Percentiles rank a stretch among this genome's conserved stretches.
These are phyloP conservation scores for Blastobasis lacticolella DNA, from an alignment of 2,888 invertebrate species.

Conservation along the genomic window DNA sequence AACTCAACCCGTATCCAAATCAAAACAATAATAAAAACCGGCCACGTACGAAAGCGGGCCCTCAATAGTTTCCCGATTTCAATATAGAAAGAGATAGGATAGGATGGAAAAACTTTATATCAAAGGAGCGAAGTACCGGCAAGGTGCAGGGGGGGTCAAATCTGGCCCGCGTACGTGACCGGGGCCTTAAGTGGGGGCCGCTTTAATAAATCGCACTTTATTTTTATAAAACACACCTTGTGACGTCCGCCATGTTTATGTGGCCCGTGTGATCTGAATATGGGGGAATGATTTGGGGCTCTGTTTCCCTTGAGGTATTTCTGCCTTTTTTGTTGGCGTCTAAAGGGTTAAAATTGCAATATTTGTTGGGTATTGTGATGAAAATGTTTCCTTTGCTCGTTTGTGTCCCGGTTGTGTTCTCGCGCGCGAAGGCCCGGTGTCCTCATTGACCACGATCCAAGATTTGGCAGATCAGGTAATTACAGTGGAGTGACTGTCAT, in stretches of 20 bases:
- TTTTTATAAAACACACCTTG: constrained; percentile 65
- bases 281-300: constrained; percentile 12
- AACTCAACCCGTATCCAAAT: too few relatives aligned
- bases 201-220: constrained; percentile 69
- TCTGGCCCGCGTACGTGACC: constrained; percentile 60
- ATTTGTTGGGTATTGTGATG: too few relatives aligned
- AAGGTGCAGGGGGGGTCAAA: constrained; percentile 48
- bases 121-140: constrained; percentile 38
- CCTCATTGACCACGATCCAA: too few relatives aligned
- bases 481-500: too few relatives aligned
- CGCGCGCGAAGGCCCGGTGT: too few relatives aligned
- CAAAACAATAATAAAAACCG: constrained; percentile 11
- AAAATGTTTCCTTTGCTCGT: too few relatives aligned
- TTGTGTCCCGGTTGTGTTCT: too few relatives aligned
- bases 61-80: constrained; percentile 47
- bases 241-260: constrained; percentile 57
- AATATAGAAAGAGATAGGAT: constrained; percentile 42
- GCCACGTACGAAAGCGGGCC: constrained; percentile 25
- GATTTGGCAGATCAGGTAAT: too few relatives aligned
- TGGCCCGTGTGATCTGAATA: constrained; percentile 50
- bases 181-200: constrained; percentile 32
- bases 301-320: too few relatives aligned
- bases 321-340: too few relatives aligned
- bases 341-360: too few relatives aligned
- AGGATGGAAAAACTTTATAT: constrained; percentile 51